These are phyloP conservation scores for Aplysia californica DNA, from an alignment of 1,140 invertebrate genomes.

Conservation along the genomic window DNA sequence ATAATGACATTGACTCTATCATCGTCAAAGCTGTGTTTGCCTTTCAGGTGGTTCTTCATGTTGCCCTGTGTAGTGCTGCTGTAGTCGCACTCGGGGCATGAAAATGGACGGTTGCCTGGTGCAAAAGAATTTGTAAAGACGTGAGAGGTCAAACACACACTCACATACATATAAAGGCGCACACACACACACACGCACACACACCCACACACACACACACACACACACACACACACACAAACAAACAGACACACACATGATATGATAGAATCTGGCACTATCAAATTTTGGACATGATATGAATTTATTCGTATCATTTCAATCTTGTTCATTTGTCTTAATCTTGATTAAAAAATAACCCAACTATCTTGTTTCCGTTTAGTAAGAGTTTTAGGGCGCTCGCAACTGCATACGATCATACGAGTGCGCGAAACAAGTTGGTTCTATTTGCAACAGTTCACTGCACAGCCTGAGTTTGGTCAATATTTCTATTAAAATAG, in stretches of 20 bases:
- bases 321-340: background rate
- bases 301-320: background rate
- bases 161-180: too few species aligned
- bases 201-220: too few species aligned
- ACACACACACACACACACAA: too few species aligned
- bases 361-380: too few species aligned
- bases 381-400: too few species aligned
- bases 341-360: background rate
- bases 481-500: background rate
- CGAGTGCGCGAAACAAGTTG: too few species aligned
- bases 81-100: slow-evolving; percentile 12
- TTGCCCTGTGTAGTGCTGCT: slow-evolving; percentile 17
- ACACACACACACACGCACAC: too few species aligned
- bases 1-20: too few species aligned
- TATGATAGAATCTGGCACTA: background rate
- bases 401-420: too few species aligned
- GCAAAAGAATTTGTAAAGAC: background rate
- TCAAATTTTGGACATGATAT: background rate
- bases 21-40: background rate
- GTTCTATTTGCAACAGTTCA: too few species aligned
- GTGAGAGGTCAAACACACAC: background rate
- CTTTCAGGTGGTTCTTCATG: slow-evolving; percentile 16
- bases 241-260: too few species aligned
- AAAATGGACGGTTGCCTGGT: slow-evolving; percentile 8
- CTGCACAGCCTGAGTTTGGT: background rate